These are phyloP conservation scores for Apotomis betuletana DNA, from an alignment of 2,888 invertebrate genomes.

Conservation along the genomic window DNA sequence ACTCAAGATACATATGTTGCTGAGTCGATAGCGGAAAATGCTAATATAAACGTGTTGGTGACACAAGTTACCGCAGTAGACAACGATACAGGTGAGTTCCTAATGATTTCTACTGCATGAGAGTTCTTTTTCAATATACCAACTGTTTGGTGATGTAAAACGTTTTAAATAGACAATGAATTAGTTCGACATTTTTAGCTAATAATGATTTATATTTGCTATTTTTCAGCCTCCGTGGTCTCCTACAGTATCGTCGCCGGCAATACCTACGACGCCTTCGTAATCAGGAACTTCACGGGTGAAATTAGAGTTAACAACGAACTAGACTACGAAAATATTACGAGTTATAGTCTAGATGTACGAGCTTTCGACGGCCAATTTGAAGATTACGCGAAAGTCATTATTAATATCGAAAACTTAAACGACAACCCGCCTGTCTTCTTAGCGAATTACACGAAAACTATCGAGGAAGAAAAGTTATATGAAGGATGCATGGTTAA, in stretches of 20 bases:
- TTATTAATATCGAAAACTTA: conserved; percentile 93
- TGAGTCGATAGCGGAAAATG: conserved; percentile 91
- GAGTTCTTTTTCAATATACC: too few relatives aligned
- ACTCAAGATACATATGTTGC: conserved; percentile 89
- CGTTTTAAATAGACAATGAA: too few relatives aligned
- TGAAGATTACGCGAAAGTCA: conserved; percentile 92
- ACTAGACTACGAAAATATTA: conserved; percentile 92
- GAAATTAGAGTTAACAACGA: conserved; percentile 90
- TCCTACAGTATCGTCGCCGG: conserved; percentile 94
- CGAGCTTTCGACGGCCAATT: conserved; percentile 93
- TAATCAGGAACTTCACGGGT: conserved; percentile 92
- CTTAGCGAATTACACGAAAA: conserved; percentile 87
- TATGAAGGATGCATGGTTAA: conserved; percentile 88
- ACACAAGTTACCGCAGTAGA: conserved; percentile 95
- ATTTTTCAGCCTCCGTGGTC: conserved; percentile 87
- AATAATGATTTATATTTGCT: conserved; percentile 18
- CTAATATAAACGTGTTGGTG: conserved; percentile 91
- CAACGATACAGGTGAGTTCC: conserved; percentile 87
- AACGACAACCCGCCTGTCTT: conserved; percentile 97
- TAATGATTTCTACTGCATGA: neutral
- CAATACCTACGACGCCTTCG: conserved; percentile 93
- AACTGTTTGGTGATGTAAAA: too few relatives aligned
- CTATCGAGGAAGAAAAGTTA: conserved; percentile 89
- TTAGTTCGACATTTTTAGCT: neutral
- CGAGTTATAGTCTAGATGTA: conserved; percentile 92